These are phyloP conservation scores for Notodonta ziczac DNA, from an alignment of 2,888 invertebrate genomes.

Conservation along the genomic window DNA sequence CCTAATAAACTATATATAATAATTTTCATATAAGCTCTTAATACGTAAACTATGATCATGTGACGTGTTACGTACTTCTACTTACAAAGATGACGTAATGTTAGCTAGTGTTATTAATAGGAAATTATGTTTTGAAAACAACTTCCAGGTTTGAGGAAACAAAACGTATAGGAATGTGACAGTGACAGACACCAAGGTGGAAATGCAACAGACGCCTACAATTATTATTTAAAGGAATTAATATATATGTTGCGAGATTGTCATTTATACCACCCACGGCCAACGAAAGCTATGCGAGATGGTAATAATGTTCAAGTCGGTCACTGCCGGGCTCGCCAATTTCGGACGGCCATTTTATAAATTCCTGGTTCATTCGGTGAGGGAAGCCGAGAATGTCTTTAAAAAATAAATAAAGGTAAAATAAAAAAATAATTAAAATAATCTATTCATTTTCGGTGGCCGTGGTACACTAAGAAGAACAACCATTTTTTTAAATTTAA, in stretches of 20 bases:
- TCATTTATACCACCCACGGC: too few species aligned
- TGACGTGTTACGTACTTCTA: constrained; percentile 25
- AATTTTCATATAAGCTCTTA: constrained; percentile 16
- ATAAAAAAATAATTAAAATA: too few species aligned
- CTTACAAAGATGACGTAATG: constrained; percentile 38
- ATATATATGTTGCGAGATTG: too few species aligned
- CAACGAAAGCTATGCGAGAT: too few species aligned
- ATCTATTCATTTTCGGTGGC: too few species aligned
- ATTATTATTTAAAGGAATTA: too few species aligned
- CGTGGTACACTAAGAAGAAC: background rate
- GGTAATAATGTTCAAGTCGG: too few species aligned
- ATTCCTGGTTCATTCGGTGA: background rate
- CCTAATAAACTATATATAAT: background rate
- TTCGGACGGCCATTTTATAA: background rate
- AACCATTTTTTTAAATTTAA: background rate
- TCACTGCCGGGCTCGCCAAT: too few species aligned
- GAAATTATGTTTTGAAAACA: constrained; percentile 53
- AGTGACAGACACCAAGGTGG: constrained; percentile 41
- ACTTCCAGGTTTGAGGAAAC: constrained; percentile 52
- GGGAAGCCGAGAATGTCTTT: too few species aligned
- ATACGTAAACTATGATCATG: constrained; percentile 10
- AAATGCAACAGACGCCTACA: background rate
- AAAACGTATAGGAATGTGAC: constrained; percentile 36
- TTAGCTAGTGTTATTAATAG: constrained; percentile 42
- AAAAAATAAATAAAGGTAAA: too few species aligned